These are phyloP conservation scores for Pelodytes ibericus DNA, from an alignment of 2,797 vertebrate species.

Conservation along the genomic window DNA sequence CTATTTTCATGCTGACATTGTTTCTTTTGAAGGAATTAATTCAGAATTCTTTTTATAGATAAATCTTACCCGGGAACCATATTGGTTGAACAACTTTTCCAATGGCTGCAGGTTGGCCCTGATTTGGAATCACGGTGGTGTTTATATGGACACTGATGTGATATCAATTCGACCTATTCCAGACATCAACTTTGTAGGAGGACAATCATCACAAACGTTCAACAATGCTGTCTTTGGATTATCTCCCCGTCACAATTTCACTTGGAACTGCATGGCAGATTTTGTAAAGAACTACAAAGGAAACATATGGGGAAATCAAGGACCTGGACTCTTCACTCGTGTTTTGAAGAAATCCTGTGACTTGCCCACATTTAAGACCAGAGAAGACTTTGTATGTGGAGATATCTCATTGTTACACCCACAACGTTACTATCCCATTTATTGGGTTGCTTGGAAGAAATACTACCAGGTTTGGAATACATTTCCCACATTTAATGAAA, in stretches of 20 bases:
- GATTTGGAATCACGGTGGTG: conserved; percentile 28
- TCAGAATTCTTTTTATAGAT: not conserved
- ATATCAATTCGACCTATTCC: conserved; percentile 11
- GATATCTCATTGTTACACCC: conserved; percentile 75
- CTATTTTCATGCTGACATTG: no score
- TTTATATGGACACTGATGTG: no score
- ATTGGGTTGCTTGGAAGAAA: conserved; percentile 61
- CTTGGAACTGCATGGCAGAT: not conserved
- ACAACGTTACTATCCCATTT: conserved; percentile 73
- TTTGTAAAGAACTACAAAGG: conserved; percentile 26
- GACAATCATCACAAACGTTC: not conserved
- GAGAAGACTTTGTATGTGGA: conserved; percentile 57
- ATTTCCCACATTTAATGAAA: no score
- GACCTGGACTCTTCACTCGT: conserved; percentile 1
- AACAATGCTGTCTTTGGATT: conserved; percentile 26
- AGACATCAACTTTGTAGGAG: conserved; percentile 14
- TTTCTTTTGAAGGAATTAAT: no score
- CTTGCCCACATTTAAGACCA: conserved; percentile 57
- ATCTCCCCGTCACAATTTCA: conserved; percentile 1
- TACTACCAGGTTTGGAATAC: conserved; percentile 73
- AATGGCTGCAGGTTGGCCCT: conserved; percentile 14
- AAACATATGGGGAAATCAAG: conserved; percentile 18
- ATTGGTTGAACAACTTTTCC: not conserved
- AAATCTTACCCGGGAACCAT: not conserved
- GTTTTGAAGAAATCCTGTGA: conserved; percentile 12